Evolutionary conservation across 2,888 invertebrate species (phyloP).

Genomic region (Drosophila prostipennis): DNA sequence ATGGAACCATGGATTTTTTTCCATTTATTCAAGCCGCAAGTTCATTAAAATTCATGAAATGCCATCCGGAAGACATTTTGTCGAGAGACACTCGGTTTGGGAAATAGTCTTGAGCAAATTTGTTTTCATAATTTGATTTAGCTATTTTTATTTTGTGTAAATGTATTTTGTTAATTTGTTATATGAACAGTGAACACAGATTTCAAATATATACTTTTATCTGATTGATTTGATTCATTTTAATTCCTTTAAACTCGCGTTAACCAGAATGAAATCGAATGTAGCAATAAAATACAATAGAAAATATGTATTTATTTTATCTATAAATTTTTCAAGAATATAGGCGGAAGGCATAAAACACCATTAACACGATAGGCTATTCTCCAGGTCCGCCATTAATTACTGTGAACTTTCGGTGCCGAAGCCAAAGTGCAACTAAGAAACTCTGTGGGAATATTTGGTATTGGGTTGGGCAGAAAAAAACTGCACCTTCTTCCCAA

Average conservation of each 20-base stretch:
- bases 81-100: neutral
- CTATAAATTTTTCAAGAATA: too few relatives aligned
- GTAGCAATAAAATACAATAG: too few relatives aligned
- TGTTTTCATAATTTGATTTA: conserved; percentile 5
- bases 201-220: neutral
- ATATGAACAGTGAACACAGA: neutral
- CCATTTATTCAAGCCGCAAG: neutral
- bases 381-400: too few relatives aligned
- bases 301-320: too few relatives aligned
- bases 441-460: neutral
- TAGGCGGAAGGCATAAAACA: too few relatives aligned
- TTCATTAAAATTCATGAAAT: conserved; percentile 26
- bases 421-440: neutral
- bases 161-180: neutral
- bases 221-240: neutral
- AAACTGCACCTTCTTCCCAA: conserved; percentile 1
- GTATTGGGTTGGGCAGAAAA: neutral
- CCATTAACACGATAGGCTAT: too few relatives aligned
- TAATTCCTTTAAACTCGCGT: neutral
- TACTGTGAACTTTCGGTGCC: neutral
- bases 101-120: conserved; percentile 12
- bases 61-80: conserved; percentile 9
- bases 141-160: neutral
- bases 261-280: too few relatives aligned
- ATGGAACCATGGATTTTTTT: too few relatives aligned